These are phyloP conservation scores for Ictidomys tridecemlineatus DNA, from an alignment of 2,113 vertebrate genomes.

Conservation along the genomic window DNA sequence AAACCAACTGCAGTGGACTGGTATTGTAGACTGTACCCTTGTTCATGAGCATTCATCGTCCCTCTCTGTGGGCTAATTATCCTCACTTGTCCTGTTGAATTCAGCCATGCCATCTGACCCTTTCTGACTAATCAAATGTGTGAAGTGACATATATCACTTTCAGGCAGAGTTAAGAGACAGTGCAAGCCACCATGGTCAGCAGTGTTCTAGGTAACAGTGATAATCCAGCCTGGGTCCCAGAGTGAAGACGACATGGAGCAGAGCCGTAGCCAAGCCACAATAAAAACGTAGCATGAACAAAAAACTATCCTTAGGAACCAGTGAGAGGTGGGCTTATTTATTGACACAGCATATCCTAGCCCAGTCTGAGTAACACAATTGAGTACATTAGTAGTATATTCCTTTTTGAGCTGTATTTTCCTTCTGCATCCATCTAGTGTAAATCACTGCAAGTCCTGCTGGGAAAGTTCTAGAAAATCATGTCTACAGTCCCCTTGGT, in stretches of 20 bases:
- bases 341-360: neutral
- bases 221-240: neutral
- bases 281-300: neutral
- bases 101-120: neutral
- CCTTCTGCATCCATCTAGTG: neutral
- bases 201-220: neutral
- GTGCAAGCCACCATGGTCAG: neutral
- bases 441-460: neutral
- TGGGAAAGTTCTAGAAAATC: neutral
- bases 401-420: neutral
- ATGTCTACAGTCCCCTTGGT: neutral
- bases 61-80: neutral
- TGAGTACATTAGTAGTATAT: neutral
- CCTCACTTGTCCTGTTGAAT: neutral
- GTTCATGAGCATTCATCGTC: neutral
- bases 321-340: neutral
- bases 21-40: neutral
- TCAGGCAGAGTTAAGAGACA: neutral
- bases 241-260: neutral
- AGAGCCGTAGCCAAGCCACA: neutral
- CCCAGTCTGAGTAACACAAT: neutral
- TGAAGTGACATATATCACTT: neutral
- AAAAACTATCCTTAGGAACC: neutral
- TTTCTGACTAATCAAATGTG: neutral
- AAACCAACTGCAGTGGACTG: neutral